Evolutionary conservation across 2,797 vertebrate genomes (phyloP), one percentile per base, ranked within the genome.

Genomic region (Scolopax bukidnonensis): DNA sequence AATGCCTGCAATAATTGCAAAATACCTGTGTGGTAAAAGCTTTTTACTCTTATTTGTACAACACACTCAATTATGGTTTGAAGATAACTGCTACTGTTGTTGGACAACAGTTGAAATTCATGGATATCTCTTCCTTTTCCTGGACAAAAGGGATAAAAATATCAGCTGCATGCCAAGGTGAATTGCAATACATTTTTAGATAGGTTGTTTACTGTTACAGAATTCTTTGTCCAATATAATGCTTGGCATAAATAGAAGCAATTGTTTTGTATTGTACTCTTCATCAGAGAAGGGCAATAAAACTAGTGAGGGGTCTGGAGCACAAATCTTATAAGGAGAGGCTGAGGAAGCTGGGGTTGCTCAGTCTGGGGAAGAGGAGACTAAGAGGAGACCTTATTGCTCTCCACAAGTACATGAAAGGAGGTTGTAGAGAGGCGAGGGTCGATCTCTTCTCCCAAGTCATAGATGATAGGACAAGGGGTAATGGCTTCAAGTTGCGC

Each of bases 211-310:
- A 74, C 59, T 89, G 61, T 15, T 94, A 50, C 56, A 87, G 53
- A 54, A 78, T 92, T 89, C 67, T 33, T 78, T 91, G 79, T 51
- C 53, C 59, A 67, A 28, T 71, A 63, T 71, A 68, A 25, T 56
- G 32, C 60, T 79, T 57, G 33, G 70, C 41, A 94, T 96, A 95
- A 96, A 96, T 71, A 83, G 89, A 95, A 94, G 45, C 83, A 96
- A 95, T 96, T 87, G 69, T 92, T 4, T 25, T 89, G 18, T 85
- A 75, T 79, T 96, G 47, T 95, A 89, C 82, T 91, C 81, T 81
- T 61, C 78, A 78, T 71, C 84, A 91, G 36, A 36, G 36, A 36
- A 36, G 36, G 36, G 36, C 36, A 36, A 36, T 36, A 36, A 36
- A 36, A 36, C 36, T 36, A 36, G 36, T 36, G 36, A 36, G 36